These are phyloP conservation scores for Deilephila elpenor DNA, from an alignment of 2,888 invertebrate genomes.

Conservation along the genomic window DNA sequence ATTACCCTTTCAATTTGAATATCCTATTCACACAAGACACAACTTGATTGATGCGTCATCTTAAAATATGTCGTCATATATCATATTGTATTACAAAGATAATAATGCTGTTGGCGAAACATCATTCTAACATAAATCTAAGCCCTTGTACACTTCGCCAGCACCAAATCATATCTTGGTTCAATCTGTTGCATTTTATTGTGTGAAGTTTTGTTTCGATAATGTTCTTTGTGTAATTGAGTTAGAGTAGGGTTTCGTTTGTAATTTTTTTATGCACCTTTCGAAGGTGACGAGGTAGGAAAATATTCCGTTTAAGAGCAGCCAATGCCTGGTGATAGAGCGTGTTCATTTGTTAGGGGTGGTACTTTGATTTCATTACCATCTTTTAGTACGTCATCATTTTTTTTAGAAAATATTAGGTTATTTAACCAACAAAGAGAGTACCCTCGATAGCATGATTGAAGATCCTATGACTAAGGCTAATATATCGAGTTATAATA, in stretches of 20 bases:
- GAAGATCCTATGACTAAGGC: no score
- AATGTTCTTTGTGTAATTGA: slow-evolving; percentile 38
- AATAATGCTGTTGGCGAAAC: background rate
- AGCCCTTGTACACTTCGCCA: background rate
- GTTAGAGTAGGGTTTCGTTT: slow-evolving; percentile 48
- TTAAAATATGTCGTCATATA: slow-evolving; percentile 26
- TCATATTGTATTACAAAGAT: slow-evolving; percentile 13
- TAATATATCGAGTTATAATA: no score
- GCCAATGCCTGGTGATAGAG: slow-evolving; percentile 76
- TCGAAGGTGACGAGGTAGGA: slow-evolving; percentile 78
- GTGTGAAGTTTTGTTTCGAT: slow-evolving; percentile 6
- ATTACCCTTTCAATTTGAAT: slow-evolving; percentile 27
- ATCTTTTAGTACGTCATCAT: no score
- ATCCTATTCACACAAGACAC: slow-evolving; percentile 24
- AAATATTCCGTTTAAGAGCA: slow-evolving; percentile 76
- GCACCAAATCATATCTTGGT: slow-evolving; percentile 14
- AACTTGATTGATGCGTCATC: slow-evolving; percentile 13
- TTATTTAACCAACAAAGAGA: no score
- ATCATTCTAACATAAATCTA: background rate
- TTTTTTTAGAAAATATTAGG: no score
- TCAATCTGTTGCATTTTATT: slow-evolving; percentile 25
- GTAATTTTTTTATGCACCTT: slow-evolving; percentile 37
- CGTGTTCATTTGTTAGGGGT: slow-evolving; percentile 70
- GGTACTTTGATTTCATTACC: slow-evolving; percentile 32
- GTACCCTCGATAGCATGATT: no score